Conservation (phyloP, 2,113 vertebrate genomes). For the Felis chaus region DNA sequence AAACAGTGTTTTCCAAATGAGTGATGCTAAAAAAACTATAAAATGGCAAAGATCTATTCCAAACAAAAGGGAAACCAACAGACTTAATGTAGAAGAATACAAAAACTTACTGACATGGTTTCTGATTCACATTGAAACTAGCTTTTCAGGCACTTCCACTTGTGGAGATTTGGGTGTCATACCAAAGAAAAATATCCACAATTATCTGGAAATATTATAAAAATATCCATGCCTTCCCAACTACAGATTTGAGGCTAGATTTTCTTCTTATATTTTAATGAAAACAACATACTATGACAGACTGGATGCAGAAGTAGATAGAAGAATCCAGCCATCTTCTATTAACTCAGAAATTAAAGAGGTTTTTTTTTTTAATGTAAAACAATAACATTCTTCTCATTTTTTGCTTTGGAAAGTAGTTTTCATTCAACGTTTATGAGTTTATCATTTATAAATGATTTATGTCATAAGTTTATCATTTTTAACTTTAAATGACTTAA, state of each 20-base stretch:
- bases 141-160: neutral
- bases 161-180: neutral
- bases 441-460: neutral
- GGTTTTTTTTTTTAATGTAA: neutral
- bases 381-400: neutral
- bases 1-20: neutral
- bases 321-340: neutral
- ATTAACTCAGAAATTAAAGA: neutral
- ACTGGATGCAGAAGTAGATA: neutral
- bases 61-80: neutral
- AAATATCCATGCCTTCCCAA: conserved; percentile 5
- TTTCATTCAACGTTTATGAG: neutral
- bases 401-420: neutral
- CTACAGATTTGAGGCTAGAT: neutral
- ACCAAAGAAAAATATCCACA: conserved; percentile 18
- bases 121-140: neutral
- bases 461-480: neutral
- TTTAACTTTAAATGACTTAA: neutral
- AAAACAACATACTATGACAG: neutral
- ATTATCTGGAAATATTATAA: conserved; percentile 33
- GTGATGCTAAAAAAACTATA: conserved; percentile 6
- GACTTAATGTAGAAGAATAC: neutral
- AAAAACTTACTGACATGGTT: neutral
- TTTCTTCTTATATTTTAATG: neutral
- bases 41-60: neutral